These are phyloP conservation scores for Microcaecilia unicolor DNA, from an alignment of 2,797 vertebrate genomes.

Conservation along the genomic window DNA sequence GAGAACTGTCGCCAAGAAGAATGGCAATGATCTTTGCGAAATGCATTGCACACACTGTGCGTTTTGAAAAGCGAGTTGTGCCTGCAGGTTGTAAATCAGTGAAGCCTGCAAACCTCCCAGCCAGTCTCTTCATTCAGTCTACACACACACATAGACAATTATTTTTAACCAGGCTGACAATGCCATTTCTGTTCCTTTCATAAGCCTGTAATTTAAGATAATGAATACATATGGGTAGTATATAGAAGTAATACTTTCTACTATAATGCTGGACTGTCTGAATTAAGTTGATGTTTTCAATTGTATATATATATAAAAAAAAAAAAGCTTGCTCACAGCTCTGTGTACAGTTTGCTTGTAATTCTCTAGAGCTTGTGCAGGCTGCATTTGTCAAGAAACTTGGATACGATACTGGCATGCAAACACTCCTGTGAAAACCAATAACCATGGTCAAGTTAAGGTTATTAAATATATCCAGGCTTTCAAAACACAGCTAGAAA, in stretches of 20 bases:
- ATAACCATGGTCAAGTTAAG: conserved; percentile 17
- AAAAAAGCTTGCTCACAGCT: conserved; percentile 18
- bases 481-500: conserved; percentile 19
- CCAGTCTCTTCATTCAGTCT: too few relatives aligned
- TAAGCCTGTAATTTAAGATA: conserved; percentile 6
- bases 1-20: too few relatives aligned
- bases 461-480: conserved; percentile 30
- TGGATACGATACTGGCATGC: conserved; percentile 28
- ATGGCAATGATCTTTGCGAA: too few relatives aligned
- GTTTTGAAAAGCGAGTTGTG: too few relatives aligned
- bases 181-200: conserved; percentile 23
- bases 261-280: conserved; percentile 12
- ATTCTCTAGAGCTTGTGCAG: conserved; percentile 11
- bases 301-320: conserved; percentile 12
- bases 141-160: too few relatives aligned
- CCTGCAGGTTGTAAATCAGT: too few relatives aligned
- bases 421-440: conserved; percentile 29
- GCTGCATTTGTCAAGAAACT: conserved; percentile 38
- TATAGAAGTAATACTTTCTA: conserved; percentile 22
- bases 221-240: conserved; percentile 8
- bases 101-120: too few relatives aligned
- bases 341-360: conserved; percentile 31
- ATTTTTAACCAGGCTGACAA: conserved; percentile 3
- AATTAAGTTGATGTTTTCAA: conserved; percentile 19
- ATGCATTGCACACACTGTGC: too few relatives aligned